phyloP scores from a whole-genome alignment of 92 coral and sea anemone species.

The Epizoanthus scotinus region DNA sequence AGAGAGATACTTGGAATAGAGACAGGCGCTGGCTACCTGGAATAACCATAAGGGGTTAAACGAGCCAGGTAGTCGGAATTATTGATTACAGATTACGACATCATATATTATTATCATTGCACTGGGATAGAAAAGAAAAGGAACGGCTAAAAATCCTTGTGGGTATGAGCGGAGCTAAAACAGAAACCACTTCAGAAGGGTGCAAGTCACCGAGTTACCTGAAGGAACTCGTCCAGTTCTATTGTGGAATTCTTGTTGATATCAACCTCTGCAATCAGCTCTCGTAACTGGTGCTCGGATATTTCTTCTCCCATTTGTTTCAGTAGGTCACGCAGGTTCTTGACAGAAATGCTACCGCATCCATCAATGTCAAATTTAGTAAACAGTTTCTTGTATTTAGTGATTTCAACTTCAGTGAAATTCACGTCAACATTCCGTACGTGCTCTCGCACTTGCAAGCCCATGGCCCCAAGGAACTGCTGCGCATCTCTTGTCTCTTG shows the following conservation, averaged over 20 bases:
- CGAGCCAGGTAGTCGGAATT: too few relatives aligned
- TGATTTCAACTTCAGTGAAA: constrained; percentile 68
- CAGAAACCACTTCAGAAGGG: background rate
- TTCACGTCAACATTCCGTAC: constrained; percentile 76
- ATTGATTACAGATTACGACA: too few relatives aligned
- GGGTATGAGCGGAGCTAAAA: background rate
- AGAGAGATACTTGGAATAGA: too few relatives aligned
- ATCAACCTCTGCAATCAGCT: constrained; percentile 82
- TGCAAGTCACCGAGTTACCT: constrained; percentile 44
- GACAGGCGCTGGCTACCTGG: too few relatives aligned
- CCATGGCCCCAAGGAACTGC: constrained; percentile 85
- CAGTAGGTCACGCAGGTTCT: constrained; percentile 66
- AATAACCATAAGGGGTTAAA: too few relatives aligned
- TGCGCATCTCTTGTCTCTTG: constrained; percentile 74
- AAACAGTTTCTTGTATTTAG: constrained; percentile 65
- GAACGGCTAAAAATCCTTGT: background rate
- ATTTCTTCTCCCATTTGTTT: constrained; percentile 75
- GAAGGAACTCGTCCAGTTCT: constrained; percentile 85
- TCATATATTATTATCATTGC: too few relatives aligned
- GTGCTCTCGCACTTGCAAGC: constrained; percentile 73
- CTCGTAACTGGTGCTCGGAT: constrained; percentile 69
- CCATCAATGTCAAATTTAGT: constrained; percentile 62
- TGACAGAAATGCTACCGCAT: constrained; percentile 61
- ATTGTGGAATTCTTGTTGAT: constrained; percentile 69
- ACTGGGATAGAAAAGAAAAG: background rate